phyloP scores from a whole-genome alignment of 2,888 invertebrate species.

The Xestobium rufovillosum region DNA sequence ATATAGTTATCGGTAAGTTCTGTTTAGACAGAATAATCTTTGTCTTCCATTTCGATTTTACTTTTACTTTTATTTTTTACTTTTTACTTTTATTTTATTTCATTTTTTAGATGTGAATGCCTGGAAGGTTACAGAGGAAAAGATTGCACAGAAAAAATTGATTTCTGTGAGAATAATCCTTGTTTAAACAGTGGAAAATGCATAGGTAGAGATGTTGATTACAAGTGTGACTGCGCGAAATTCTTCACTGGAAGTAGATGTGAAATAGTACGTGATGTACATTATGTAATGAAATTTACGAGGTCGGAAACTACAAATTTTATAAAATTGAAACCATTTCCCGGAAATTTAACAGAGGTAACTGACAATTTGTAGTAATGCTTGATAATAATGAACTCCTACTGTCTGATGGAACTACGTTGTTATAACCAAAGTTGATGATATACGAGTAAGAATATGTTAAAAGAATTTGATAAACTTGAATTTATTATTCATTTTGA shows the following conservation, averaged over 20 bases:
- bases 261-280: slow-evolving; percentile 42
- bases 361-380: slow-evolving; percentile 9
- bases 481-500: too few relatives aligned
- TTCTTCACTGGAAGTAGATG: slow-evolving; percentile 47
- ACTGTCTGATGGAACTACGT: background rate
- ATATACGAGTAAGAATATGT: too few relatives aligned
- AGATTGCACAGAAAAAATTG: slow-evolving; percentile 43
- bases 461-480: too few relatives aligned
- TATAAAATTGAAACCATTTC: slow-evolving; percentile 46
- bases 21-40: slow-evolving; percentile 8
- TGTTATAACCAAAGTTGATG: too few relatives aligned
- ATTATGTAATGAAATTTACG: slow-evolving; percentile 51
- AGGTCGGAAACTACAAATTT: slow-evolving; percentile 53
- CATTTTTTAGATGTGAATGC: slow-evolving; percentile 48
- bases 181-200: slow-evolving; percentile 43
- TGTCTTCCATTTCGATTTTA: slow-evolving; percentile 6
- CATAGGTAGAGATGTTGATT: slow-evolving; percentile 32
- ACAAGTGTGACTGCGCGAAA: slow-evolving; percentile 46
- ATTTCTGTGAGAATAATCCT: slow-evolving; percentile 44
- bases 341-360: slow-evolving; percentile 44
- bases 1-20: slow-evolving; percentile 40
- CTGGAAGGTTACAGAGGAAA: slow-evolving; percentile 47
- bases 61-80: too few relatives aligned
- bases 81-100: slow-evolving; percentile 12
- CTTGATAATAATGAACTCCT: slow-evolving; percentile 6